A percentile compares a stretch with the other conserved stretches of the same genome.
Conservation (phyloP, 2,113 vertebrate species). For the Pseudorasbora parva region DNA sequence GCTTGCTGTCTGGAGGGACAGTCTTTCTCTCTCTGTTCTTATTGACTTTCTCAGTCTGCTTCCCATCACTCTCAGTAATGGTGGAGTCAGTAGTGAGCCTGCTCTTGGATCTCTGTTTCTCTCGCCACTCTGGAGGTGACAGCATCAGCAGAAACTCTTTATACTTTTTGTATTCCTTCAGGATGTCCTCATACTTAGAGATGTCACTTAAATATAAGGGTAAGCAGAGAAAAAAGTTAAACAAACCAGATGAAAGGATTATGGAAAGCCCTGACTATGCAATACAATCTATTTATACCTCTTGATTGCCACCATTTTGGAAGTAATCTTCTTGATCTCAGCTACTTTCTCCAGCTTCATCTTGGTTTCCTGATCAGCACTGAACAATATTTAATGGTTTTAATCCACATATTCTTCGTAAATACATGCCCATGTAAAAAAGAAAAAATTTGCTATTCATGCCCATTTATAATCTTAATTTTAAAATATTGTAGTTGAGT, state of each 20-base stretch:
- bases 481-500: no score
- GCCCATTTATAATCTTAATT: not conserved
- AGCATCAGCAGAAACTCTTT: conserved; percentile 85
- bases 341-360: conserved; percentile 79
- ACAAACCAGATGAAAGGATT: not conserved
- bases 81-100: conserved; percentile 1
- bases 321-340: conserved; percentile 79
- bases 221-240: conserved; percentile 7
- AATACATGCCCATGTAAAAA: not conserved
- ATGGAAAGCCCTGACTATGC: not conserved
- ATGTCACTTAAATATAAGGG: conserved; percentile 78
- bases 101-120: conserved; percentile 68
- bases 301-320: conserved; percentile 80
- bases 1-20: not conserved
- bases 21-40: conserved; percentile 27
- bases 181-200: conserved; percentile 75
- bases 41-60: conserved; percentile 8
- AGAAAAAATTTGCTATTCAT: not conserved
- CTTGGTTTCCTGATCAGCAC: conserved; percentile 84
- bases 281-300: conserved; percentile 71
- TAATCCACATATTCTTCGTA: not conserved
- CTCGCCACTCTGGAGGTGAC: conserved; percentile 86
- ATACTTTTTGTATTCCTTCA: conserved; percentile 83
- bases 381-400: conserved; percentile 60
- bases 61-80: conserved; percentile 35